phyloP scores from a whole-genome alignment of 2,797 vertebrate genomes.

The Aplochiton taeniatus region DNA sequence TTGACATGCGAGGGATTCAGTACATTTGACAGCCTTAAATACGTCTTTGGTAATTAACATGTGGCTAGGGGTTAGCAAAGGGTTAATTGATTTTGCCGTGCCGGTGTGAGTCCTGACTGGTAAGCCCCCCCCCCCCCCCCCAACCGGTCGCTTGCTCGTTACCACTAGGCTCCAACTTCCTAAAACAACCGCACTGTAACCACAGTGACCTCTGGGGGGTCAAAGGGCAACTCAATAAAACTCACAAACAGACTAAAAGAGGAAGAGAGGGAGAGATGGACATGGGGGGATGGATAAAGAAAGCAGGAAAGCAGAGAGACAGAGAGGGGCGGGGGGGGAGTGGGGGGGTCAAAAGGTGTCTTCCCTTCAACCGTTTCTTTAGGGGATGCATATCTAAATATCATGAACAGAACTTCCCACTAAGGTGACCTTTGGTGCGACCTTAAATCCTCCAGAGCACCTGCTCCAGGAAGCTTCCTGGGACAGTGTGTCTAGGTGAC shows the following conservation, averaged over 20 bases:
- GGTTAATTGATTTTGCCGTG: constrained; percentile 7
- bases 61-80: neutral
- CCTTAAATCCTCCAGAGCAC: no score
- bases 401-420: neutral
- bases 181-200: constrained; percentile 6
- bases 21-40: neutral
- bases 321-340: no score
- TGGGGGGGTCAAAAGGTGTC: no score
- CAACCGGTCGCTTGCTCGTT: neutral
- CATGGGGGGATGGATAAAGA: no score
- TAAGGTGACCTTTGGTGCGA: no score
- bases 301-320: no score
- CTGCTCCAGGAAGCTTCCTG: no score
- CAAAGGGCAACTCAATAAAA: constrained; percentile 16
- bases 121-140: constrained; percentile 1
- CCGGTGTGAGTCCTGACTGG: constrained; percentile 13
- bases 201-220: constrained; percentile 21
- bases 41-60: no score
- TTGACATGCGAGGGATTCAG: constrained; percentile 6
- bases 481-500: no score
- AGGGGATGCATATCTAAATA: constrained; percentile 4
- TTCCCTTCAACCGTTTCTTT: no score
- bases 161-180: constrained; percentile 6
- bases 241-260: neutral
- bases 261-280: no score